Evolutionary conservation across 2,113 vertebrate genomes (phyloP), one percentile per base, ranked within the genome.

Genomic region (Ammodytes marinus): DNA sequence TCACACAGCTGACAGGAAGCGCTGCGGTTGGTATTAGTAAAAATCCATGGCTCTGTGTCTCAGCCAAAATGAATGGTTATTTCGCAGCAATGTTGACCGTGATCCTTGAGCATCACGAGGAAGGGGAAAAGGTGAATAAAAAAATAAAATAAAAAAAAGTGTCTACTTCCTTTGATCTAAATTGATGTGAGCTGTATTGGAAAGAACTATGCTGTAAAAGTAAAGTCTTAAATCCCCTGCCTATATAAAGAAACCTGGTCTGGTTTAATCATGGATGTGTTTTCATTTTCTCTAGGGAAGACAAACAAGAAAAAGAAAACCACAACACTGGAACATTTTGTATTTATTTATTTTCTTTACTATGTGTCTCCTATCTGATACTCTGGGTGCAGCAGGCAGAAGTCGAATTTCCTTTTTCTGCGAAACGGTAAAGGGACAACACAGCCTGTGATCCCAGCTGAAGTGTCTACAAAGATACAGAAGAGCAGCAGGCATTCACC

Each of bases 1-100:
- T 90, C 90, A 91, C 72, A 58, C 87, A 4, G 83, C 88, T 91
- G 91, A 91, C 87, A 93, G 88, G 86, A 88, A 90, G 85, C 78
- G 67, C 83, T 83, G 84, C 53, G 39, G 64, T 78, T 69, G 82
- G 79, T 85, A 11, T 73, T 88, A 81, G 47, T 69, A 83, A 86
- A 88, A 86, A 83, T 58, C 27, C 27, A 27, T 73, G 78, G 69
- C 73, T 82, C 66, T 50, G 43, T 57, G 69, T 77, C 77, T 85
- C 67, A 76, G 73, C 78, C 61, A 86, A 82, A 80, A 63, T 57
- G 67, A 88, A 79, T 52, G 39, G 35, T 79, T 84, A 27, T 74
- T 53, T 53, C 14, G 37, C 39, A 77, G 69, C 37, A 1, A n/a
- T 46, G 61, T 79, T 71, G 55, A 64, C 76, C 11, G 14, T 78